Base-by-base conservation (phyloP, 2,888 invertebrate species). In the Callimorpha dominula region DNA sequence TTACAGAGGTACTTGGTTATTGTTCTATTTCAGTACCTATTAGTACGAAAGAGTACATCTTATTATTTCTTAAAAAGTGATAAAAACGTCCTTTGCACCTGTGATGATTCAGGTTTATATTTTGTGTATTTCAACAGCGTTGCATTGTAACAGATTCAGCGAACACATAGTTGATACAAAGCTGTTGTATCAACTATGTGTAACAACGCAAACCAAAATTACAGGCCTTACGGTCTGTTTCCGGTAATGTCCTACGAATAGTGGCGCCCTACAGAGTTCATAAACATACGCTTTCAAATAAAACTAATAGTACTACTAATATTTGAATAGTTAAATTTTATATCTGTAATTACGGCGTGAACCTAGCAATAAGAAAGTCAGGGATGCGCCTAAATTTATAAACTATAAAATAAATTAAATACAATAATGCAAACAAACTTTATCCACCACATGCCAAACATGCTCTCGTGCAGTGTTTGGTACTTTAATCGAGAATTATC, bases 401-500 rank as follows among this genome's bases (percentile, higher is more conserved):
- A 20, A 20, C 4, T 12, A 57, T 0, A 8, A 57, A 57, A 57
- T 57, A 57, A 57, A 49, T 49, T 46, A 65, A 65, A 65, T 65
- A 50, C 11, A 17, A 11, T 50, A 42, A 54, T 40, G n/a, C 11
- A 54, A n/a, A 65, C 15, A n/a, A 14, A 67, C 42, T 67, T 54
- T 52, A 60, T 42, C 52, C 54, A 68, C 40, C 65, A 49, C 62
- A 74, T 72, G 68, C 65, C 40, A 66, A 66, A 76, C 76, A 74
- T 68, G 54, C 64, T 68, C 52, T 68, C 20, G 14, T 57, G 42
- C 64, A 64, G 64, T 68, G 49, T 68, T 52, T 66, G 66, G 66
- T 73, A 31, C 5, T 42, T 52, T 50, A 40, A 65, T 50, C 6
- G 40, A 65, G 31, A 40, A 50, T 40, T 60, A 5, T 14, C 31